Evolutionary conservation across 2,797 vertebrate genomes (phyloP), one percentile per base, ranked within the genome.

Genomic region (Prunella strophiata): DNA sequence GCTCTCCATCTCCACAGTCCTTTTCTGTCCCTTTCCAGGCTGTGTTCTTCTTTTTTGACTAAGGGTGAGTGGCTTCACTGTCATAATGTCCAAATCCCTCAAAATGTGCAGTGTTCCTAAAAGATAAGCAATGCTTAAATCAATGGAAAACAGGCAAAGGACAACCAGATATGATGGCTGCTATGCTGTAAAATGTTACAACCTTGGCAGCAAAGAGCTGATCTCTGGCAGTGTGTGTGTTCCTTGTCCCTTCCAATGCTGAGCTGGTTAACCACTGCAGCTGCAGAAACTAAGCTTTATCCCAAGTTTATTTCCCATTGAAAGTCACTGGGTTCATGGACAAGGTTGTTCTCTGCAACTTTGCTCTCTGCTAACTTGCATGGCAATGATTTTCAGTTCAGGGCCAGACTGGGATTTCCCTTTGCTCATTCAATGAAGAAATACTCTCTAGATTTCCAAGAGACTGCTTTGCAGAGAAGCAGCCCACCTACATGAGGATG

Each of bases 221-320:
- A 66, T 61, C 34, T 88, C 61, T 47, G 36, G 40, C 36, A 85
- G 13, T 0, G 0, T 7, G 4, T 23, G 11, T 16, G 3, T 26
- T 88, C 61, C 38, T 42, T 2, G 2, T 38, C 42, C 16, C 5
- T 73, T 82, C 40, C 14, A 61, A 36, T 32, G 19, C n/a, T 62
- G 76, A 48, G 12, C 1, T 85, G 43, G 30, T 58, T 45, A 25
- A 81, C 27, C 5, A 27, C 52, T 59, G 34, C 32, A 40, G 50
- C 16, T 72, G 25, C 47, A 65, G 50, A 93, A 78, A 16, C 50
- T 19, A 62, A 91, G 27, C 9, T 75, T 91, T 80, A 79, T 78
- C 34, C 61, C 1, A 5, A 88, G 22, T 67, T 94, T 68, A 32
- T 42, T 90, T 86, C 36, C 43, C 18, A n/a, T 48, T 81, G 22